Evolutionary conservation across 1,140 invertebrate species (phyloP).

Genomic region (Grapholita molesta): DNA sequence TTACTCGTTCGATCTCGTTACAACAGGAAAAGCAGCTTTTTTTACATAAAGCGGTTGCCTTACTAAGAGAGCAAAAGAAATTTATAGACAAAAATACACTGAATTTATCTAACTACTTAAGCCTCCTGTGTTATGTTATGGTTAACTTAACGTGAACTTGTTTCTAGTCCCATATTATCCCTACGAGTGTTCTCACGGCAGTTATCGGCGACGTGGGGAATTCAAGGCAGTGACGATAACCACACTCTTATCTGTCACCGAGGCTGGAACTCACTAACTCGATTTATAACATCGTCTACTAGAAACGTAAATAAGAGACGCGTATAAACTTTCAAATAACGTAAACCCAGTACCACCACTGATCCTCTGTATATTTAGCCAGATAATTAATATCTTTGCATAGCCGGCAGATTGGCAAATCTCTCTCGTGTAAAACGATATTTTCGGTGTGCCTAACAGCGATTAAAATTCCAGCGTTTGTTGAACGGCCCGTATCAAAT

Average conservation of each 20-base stretch:
- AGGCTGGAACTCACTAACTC: conserved; percentile 23
- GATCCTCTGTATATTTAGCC: neutral
- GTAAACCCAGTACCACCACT: neutral
- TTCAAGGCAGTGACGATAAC: conserved; percentile 51
- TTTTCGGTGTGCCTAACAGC: conserved; percentile 18
- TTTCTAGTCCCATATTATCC: conserved; percentile 35
- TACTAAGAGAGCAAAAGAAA: neutral
- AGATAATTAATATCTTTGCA: neutral
- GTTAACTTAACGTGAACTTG: neutral
- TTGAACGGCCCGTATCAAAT: conserved; percentile 43
- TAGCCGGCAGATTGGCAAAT: conserved; percentile 1
- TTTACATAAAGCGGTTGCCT: neutral
- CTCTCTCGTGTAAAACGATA: conserved; percentile 12
- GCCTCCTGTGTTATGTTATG: conserved; percentile 22
- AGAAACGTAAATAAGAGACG: neutral
- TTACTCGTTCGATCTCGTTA: conserved; percentile 10
- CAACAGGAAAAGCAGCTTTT: conserved; percentile 4
- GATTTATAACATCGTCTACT: conserved; percentile 35
- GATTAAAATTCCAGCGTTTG: conserved; percentile 51
- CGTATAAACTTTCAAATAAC: neutral
- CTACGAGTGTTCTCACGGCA: conserved; percentile 51
- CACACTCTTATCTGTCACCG: conserved; percentile 52
- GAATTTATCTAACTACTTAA: neutral
- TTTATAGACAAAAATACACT: conserved; percentile 10
- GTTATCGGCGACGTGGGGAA: conserved; percentile 52